Evolutionary conservation across 2,888 invertebrate genomes (phyloP), one percentile per base, ranked within the genome.

Genomic region (Hyposoter didymator): DNA sequence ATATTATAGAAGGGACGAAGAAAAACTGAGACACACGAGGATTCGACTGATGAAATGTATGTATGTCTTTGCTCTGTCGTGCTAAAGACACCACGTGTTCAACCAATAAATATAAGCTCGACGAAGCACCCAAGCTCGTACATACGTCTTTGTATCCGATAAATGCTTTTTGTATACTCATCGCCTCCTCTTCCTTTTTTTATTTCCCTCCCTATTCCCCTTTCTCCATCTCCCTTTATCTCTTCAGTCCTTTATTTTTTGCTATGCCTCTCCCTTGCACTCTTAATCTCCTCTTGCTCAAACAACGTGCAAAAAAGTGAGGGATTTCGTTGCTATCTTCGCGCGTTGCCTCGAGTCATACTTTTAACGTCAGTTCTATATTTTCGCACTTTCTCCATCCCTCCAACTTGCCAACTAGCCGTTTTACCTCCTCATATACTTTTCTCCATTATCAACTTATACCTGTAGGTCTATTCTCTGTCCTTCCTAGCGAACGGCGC

Each of bases 401-500:
- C 47, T 49, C 75, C n/a, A 19, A 49, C 47, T 62, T 32, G 17
- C 35, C 64, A 7, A 72, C 64, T 6, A 35, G 6, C 47, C 78
- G 55, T 43, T n/a, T 19, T 22, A 35, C 32, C 66, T 17, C 66
- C 64, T 28, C 66, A 22, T 49, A 19, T 73, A 22, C 64, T 45
- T 73, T 47, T 39, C 59, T 84, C 81, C 73, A 73, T 76, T 72
- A 78, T 82, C 69, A 35, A 19, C 74, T 49, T 69, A 35, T 69
- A 59, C 22, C 52, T 32, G 76, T 55, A 19, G 12, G 62, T 55
- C 35, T 72, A 70, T 59, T 59, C 69, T 73, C 73, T 28, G 43
- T 81, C 78, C 84, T 78, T 69, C 22, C 69, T 64, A 28, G 1
- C 28, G 55, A 82, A 73, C 81, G 81, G 69, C 55, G 78, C 79